Percentiles rank a stretch among this genome's conserved stretches.
These are phyloP conservation scores for Brachylomia viminalis DNA, from an alignment of 2,888 invertebrate species.

Conservation along the genomic window DNA sequence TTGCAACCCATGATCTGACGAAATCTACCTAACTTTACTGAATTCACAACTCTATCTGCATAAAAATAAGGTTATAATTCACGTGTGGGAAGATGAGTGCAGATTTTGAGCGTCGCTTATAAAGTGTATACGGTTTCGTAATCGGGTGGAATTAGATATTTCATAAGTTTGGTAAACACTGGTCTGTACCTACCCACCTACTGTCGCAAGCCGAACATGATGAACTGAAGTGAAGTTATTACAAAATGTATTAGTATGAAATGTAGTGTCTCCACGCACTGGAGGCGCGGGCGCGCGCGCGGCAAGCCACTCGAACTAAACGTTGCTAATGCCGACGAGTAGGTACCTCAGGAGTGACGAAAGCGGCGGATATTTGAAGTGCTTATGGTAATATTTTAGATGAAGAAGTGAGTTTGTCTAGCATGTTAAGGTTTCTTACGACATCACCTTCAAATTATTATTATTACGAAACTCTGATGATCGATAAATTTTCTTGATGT, in stretches of 20 bases:
- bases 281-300: too few relatives aligned
- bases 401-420: background rate
- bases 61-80: conserved; percentile 25
- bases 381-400: background rate
- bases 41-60: conserved; percentile 41
- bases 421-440: background rate
- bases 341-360: background rate
- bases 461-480: background rate
- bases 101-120: conserved; percentile 39
- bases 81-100: conserved; percentile 18
- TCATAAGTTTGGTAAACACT: conserved; percentile 54
- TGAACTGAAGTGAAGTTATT: conserved; percentile 10
- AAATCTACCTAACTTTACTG: conserved; percentile 27
- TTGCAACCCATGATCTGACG: conserved; percentile 57
- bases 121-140: conserved; percentile 55
- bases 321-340: background rate
- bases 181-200: background rate
- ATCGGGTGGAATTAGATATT: conserved; percentile 56
- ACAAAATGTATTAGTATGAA: background rate
- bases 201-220: conserved; percentile 39
- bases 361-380: background rate
- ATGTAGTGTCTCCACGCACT: background rate
- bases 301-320: background rate
- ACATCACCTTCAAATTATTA: conserved; percentile 1
- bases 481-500: background rate